Conservation (phyloP, 2,113 vertebrate genomes). For the Esox niger region DNA sequence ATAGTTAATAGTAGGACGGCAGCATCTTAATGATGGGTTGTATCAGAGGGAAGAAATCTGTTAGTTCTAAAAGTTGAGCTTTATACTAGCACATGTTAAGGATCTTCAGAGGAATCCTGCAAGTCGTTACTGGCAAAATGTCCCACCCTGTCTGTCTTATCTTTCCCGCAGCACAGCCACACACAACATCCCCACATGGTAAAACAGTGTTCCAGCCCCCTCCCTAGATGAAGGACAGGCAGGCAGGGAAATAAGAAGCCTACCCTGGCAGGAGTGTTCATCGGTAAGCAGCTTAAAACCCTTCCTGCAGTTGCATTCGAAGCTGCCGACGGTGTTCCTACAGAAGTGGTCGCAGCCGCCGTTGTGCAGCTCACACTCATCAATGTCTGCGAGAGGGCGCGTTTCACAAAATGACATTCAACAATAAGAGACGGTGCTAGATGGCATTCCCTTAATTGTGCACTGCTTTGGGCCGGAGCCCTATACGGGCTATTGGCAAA, state of each 20-base stretch:
- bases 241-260: slow-evolving; percentile 24
- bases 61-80: slow-evolving; percentile 25
- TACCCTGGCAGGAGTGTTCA: slow-evolving; percentile 97
- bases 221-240: neutral
- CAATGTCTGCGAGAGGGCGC: slow-evolving; percentile 80
- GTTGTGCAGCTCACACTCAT: slow-evolving; percentile 88
- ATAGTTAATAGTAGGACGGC: slow-evolving; percentile 9
- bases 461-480: too few relatives aligned
- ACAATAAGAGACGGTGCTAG: too few relatives aligned
- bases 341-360: slow-evolving; percentile 96
- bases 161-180: slow-evolving; percentile 5
- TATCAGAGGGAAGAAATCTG: slow-evolving; percentile 22
- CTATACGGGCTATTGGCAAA: too few relatives aligned
- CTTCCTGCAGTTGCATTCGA: slow-evolving; percentile 94
- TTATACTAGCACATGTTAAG: slow-evolving; percentile 32
- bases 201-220: neutral
- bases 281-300: slow-evolving; percentile 97
- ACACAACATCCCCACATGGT: neutral
- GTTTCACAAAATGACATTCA: too few relatives aligned
- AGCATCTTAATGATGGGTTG: slow-evolving; percentile 11
- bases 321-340: slow-evolving; percentile 96
- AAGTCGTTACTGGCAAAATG: slow-evolving; percentile 42
- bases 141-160: slow-evolving; percentile 34
- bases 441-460: too few relatives aligned
- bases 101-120: slow-evolving; percentile 56